Percentiles rank a stretch among this genome's conserved stretches.
These are phyloP conservation scores for Otis tarda DNA, from an alignment of 2,113 vertebrate species.

Conservation along the genomic window DNA sequence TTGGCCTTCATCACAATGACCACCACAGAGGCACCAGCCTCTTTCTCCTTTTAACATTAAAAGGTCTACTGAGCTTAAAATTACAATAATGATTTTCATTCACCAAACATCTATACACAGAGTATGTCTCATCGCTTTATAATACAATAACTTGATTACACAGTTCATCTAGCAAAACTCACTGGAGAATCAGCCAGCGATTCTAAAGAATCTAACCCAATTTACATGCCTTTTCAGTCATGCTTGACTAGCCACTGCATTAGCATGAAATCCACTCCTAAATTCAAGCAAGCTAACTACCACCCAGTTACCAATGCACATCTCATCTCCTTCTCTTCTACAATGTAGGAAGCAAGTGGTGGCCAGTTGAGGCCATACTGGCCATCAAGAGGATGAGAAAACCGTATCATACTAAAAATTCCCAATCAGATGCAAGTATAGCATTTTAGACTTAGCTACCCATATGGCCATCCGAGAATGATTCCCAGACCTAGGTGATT, in stretches of 20 bases:
- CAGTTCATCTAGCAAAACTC: slow-evolving; percentile 15
- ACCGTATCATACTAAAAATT: neutral
- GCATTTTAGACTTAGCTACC: neutral
- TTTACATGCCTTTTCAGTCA: neutral
- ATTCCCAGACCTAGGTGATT: neutral
- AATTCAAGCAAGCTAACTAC: neutral
- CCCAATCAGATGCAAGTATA: accelerated
- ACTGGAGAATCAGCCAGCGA: neutral
- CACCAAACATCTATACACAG: neutral
- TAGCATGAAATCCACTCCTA: neutral
- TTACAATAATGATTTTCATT: neutral
- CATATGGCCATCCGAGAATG: neutral
- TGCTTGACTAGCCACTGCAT: neutral
- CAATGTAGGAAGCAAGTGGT: neutral
- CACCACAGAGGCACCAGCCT: neutral
- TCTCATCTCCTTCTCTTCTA: neutral
- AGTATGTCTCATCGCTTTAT: neutral
- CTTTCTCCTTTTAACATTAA: neutral
- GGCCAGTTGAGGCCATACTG: neutral
- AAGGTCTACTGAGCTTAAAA: neutral
- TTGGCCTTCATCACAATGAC: neutral
- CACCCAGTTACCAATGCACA: neutral
- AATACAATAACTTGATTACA: neutral
- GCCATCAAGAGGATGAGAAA: neutral
- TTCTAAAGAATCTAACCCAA: neutral